Base-by-base conservation (phyloP, 53 echinoderm and acorn worm species). In the Paracentrotus lividus region DNA sequence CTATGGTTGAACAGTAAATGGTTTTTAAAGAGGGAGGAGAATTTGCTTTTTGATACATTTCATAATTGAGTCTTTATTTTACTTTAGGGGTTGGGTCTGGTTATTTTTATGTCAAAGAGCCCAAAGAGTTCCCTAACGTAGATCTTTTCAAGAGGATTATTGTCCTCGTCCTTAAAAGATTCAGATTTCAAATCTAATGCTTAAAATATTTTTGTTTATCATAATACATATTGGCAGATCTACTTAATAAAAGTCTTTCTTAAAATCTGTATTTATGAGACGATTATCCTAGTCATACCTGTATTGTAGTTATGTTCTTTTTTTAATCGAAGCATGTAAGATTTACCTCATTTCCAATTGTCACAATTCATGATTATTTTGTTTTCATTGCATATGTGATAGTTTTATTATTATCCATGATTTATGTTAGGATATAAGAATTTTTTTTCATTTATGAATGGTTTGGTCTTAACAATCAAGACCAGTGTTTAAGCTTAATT, bases 161-260 rank as follows among this genome's bases (percentile, higher is more conserved):
- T 38, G n/a, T n/a, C n/a, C n/a, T 69, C 2, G 24, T 5, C 21
- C 6, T 14, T 21, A 60, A 38, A n/a, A 69, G 38, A 36, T 27
- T 64, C 64, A 10, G 20, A 21, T 38, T 36, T 72, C 15, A 72
- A 38, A 27, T 4, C 12, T 20, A 36, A 72, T 0, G 32, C 16
- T 72, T 72, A 26, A 64, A 31, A 29, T 64, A 29, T 6, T 9
- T 64, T 27, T 64, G 64, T 64, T 64, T 31, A 29, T 72, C 3
- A 26, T 38, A 14, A 36, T 21, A 38, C n/a, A n/a, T n/a, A n/a
- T n/a, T n/a, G n/a, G n/a, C n/a, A n/a, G 24, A 72, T 5, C 72
- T 81, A 44, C 81, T 45, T 47, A 81, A 81, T 81, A n/a, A 10
- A 81, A 47, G 81, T 81, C 81, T 81, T 81, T 81, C 81, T 47